phyloP scores from a whole-genome alignment of 2,888 invertebrate genomes.

The Drosophila testacea region DNA sequence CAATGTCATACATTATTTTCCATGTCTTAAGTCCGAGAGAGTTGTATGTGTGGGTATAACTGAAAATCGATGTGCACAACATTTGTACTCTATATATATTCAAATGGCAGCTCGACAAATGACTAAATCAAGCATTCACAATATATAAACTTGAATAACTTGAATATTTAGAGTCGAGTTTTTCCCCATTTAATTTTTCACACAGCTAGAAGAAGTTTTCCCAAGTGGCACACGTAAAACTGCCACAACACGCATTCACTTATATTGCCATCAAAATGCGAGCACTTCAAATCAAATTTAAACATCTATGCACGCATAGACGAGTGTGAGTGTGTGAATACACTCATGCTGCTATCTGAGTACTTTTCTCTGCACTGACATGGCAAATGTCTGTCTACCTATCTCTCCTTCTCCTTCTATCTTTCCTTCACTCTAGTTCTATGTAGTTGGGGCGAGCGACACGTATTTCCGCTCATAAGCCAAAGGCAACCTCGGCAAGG shows the following conservation, averaged over 20 bases:
- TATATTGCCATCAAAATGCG: conserved; percentile 77
- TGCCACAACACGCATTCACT: conserved; percentile 77
- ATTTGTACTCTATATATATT: conserved; percentile 13
- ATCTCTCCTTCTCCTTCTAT: not conserved
- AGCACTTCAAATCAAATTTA: conserved; percentile 78
- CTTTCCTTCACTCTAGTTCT: conserved; percentile 1
- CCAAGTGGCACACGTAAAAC: conserved; percentile 65
- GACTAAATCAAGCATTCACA: conserved; percentile 23
- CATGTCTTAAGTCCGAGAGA: too few species aligned
- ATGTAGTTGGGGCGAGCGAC: conserved; percentile 49
- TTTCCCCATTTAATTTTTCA: conserved; percentile 1
- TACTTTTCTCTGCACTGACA: conserved; percentile 5
- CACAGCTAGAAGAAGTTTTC: conserved; percentile 23
- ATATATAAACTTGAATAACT: conserved; percentile 8
- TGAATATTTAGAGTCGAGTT: conserved; percentile 6
- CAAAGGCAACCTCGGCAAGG: conserved; percentile 64
- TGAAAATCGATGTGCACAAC: conserved; percentile 3
- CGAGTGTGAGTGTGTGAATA: conserved; percentile 8
- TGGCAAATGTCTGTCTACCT: conserved; percentile 21
- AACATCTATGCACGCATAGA: conserved; percentile 57
- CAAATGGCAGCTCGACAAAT: conserved; percentile 11
- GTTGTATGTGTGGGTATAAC: not conserved
- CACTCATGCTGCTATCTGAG: conserved; percentile 19
- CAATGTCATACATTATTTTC: not conserved
- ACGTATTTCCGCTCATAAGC: conserved; percentile 78